A percentile compares a stretch with the other conserved stretches of the same genome.
phyloP scores from a whole-genome alignment of 1,140 invertebrate genomes.

The Stegodyphus dumicola region DNA sequence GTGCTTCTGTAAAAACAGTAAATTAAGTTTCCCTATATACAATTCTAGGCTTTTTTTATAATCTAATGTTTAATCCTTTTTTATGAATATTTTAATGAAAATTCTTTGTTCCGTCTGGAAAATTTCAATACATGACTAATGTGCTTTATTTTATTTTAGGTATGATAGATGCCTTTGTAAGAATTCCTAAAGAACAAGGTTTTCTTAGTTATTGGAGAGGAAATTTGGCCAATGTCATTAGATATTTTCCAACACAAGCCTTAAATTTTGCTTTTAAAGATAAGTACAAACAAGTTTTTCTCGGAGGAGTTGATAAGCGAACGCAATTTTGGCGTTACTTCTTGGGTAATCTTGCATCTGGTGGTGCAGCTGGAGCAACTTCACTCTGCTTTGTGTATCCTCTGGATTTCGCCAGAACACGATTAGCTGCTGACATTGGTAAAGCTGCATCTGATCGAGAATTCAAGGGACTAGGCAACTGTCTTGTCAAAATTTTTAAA shows the following conservation, averaged over 20 bases:
- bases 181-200: conserved; percentile 89
- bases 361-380: conserved; percentile 92
- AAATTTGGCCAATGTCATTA: conserved; percentile 91
- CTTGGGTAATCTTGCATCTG: conserved; percentile 87
- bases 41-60: too few species aligned
- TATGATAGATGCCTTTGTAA: conserved; percentile 85
- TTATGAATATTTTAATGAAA: too few species aligned
- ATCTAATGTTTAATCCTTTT: too few species aligned
- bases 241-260: conserved; percentile 95
- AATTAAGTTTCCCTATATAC: too few species aligned
- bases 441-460: conserved; percentile 82
- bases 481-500: conserved; percentile 88
- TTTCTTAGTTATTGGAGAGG: conserved; percentile 91
- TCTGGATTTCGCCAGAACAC: conserved; percentile 93
- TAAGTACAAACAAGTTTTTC: conserved; percentile 74
- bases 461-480: conserved; percentile 88
- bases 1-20: too few species aligned
- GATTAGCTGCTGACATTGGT: conserved; percentile 86
- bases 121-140: neutral
- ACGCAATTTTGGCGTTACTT: conserved; percentile 90
- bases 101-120: neutral
- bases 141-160: conserved; percentile 70
- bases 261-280: conserved; percentile 97
- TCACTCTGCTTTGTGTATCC: conserved; percentile 97
- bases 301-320: conserved; percentile 85